Evolutionary conservation across 1,140 invertebrate species (phyloP), one percentile per base, ranked within the genome.

Genomic region (Halesus radiatus): DNA sequence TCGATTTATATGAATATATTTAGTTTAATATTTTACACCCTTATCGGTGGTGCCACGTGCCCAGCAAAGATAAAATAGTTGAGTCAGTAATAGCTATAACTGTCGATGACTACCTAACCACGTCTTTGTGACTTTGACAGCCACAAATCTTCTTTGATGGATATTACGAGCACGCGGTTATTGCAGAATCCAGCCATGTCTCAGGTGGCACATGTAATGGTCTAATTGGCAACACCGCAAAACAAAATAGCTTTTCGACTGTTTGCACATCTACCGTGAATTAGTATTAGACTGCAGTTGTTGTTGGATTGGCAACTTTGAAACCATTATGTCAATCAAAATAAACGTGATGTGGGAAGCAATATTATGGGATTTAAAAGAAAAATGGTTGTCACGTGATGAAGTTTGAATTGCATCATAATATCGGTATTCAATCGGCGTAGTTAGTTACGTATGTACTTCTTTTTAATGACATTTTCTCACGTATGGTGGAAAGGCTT

Each of bases 141-240:
- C 37, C 7, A 45, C 37, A 45, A 13, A 45, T 45, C 37, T 45
- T 45, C 5, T 45, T 45, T 23, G 56, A 60, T 18, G n/a, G 18
- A 23, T 60, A 2, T 18, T 4, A 20, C 54, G 15, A 3, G 54
- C 18, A 8, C 56, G 16, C 3, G 22, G 62, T 32, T n/a, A 13
- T 32, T 16, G 23, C 8, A 26, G 62, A 32, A 7, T 26, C 26
- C 2, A 16, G 16, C 22, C 26, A n/a, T 32, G 62, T 66, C 26
- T 15, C 62, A 29, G 8, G 62, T 66, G 23, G 10, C 37, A 45
- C 37, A 10, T n/a, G 56, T 18, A 60, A 60, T 60, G 62, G 8
- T 15, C 62, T 66, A 66, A 66, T 66, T 66, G 62, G 62, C 62
- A 66, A n/a, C 62, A 13, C 26, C 62, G 5, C 62, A 15, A 26